A percentile compares a stretch with the other conserved stretches of the same genome.
phyloP scores from a whole-genome alignment of 2,113 vertebrate genomes.

The Labeo rohita region DNA sequence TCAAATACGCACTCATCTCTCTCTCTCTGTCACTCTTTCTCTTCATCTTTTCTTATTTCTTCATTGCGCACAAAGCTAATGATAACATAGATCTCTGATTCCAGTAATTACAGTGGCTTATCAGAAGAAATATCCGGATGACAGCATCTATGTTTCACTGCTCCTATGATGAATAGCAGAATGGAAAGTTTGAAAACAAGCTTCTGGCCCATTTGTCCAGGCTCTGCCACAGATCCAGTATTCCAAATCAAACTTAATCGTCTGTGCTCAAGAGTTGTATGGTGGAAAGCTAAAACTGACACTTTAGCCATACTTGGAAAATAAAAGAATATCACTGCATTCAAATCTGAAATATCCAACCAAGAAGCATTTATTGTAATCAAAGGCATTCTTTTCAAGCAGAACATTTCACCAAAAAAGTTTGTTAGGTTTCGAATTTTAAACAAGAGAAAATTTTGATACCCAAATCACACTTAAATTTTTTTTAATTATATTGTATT shows the following conservation, averaged over 20 bases:
- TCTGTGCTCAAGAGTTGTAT: background rate
- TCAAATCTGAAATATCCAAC: background rate
- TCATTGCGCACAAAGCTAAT: conserved; percentile 76
- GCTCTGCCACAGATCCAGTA: background rate
- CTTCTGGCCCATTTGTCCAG: background rate
- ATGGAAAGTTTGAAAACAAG: conserved; percentile 51
- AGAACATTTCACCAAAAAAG: background rate
- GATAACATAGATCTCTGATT: conserved; percentile 79
- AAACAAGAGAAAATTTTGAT: background rate
- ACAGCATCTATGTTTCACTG: conserved; percentile 61
- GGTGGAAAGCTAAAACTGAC: background rate
- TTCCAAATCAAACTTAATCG: background rate
- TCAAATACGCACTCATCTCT: conserved; percentile 74
- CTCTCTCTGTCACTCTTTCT: conserved; percentile 59
- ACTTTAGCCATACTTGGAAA: background rate
- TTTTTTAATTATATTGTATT: background rate
- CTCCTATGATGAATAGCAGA: background rate
- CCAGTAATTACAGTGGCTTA: conserved; percentile 79
- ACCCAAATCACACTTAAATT: background rate
- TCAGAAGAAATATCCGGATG: conserved; percentile 71
- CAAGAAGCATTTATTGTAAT: background rate
- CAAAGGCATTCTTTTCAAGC: background rate
- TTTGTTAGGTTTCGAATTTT: background rate
- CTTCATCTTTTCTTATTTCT: conserved; percentile 74
- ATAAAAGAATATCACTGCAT: background rate